Evolutionary conservation across 2,113 vertebrate genomes (phyloP).

Genomic region (Corythornis vintsioides): DNA sequence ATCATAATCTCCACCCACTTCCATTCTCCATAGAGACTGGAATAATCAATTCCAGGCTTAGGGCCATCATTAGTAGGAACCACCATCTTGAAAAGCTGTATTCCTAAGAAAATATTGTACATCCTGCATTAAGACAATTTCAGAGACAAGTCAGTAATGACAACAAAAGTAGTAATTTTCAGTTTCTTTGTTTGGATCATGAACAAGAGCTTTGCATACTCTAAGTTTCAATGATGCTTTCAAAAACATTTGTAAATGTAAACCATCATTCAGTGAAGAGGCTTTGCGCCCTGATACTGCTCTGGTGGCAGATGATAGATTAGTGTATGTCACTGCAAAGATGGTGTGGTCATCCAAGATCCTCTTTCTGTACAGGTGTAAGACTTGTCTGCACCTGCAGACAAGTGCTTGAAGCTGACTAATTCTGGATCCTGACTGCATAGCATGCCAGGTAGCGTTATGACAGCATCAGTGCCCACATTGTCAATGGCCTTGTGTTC

Average conservation of each 20-base stretch:
- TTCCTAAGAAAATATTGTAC: neutral
- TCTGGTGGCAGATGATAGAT: neutral
- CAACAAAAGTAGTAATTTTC: neutral
- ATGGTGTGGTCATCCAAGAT: neutral
- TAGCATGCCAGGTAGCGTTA: neutral
- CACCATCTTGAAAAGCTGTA: neutral
- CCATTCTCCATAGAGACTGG: neutral
- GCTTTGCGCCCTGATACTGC: neutral
- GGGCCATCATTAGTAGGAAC: neutral
- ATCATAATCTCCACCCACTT: neutral
- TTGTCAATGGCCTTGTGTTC: neutral
- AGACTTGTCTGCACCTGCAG: neutral
- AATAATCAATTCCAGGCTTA: neutral
- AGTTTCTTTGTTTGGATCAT: neutral
- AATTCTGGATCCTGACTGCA: neutral
- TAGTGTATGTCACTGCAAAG: neutral
- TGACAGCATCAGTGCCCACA: neutral
- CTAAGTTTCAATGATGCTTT: neutral
- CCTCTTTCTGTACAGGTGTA: neutral
- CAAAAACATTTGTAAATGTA: neutral
- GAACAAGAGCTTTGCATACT: neutral
- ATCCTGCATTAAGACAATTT: neutral
- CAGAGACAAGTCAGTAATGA: neutral
- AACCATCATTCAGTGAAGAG: neutral
- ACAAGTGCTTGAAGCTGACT: neutral